Conservation (phyloP, 2,888 invertebrate genomes). For the Harpalus rubripes region DNA sequence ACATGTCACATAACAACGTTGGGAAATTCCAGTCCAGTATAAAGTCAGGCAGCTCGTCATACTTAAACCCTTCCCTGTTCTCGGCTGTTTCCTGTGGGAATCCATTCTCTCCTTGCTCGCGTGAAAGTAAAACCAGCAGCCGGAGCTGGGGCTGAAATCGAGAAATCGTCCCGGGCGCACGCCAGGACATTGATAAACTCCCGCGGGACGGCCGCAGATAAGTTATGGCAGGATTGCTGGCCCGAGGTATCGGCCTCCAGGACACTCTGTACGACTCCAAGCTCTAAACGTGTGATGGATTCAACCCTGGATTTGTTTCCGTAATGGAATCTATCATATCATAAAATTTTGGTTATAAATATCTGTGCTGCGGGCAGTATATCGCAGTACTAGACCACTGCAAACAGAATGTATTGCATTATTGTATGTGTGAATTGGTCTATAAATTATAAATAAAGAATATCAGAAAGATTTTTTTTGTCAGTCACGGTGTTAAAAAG, state of each 20-base stretch:
- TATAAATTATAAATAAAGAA: too few relatives aligned
- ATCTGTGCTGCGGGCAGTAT: not conserved
- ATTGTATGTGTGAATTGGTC: too few relatives aligned
- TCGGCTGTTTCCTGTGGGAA: not conserved
- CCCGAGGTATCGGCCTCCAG: conserved; percentile 56
- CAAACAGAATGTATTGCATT: too few relatives aligned
- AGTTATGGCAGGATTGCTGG: conserved; percentile 62
- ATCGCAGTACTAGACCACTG: too few relatives aligned
- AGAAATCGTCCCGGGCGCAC: conserved; percentile 54
- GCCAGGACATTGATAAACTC: conserved; percentile 64
- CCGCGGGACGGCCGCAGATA: conserved; percentile 57
- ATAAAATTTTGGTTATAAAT: not conserved
- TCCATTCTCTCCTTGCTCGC: conserved; percentile 3
- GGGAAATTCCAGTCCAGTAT: not conserved
- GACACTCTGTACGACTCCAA: not conserved
- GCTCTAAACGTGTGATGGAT: not conserved
- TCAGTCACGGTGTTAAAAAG: too few relatives aligned
- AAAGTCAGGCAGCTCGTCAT: conserved; percentile 16
- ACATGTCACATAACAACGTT: not conserved
- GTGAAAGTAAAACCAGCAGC: conserved; percentile 52
- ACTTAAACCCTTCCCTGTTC: conserved; percentile 18
- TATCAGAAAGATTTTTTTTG: too few relatives aligned
- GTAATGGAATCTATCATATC: not conserved
- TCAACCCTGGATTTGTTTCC: not conserved
- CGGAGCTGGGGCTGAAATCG: conserved; percentile 51